phyloP scores from a whole-genome alignment of 2,113 vertebrate species.

The Hoplias malabaricus region DNA sequence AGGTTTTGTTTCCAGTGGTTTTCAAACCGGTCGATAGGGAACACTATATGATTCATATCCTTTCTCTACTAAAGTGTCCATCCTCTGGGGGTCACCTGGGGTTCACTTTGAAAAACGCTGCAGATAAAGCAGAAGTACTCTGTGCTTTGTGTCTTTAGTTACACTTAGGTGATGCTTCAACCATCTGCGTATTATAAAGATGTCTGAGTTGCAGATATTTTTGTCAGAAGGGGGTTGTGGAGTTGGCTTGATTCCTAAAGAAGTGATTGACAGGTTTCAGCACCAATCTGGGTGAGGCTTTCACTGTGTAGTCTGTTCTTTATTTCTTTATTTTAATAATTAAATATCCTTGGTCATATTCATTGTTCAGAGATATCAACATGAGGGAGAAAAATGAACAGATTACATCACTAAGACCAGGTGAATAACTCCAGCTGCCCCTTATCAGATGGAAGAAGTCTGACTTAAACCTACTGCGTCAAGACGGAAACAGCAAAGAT shows the following conservation, averaged over 20 bases:
- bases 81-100: too few relatives aligned
- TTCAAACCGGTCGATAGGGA: too few relatives aligned
- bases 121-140: not conserved
- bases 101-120: too few relatives aligned
- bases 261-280: not conserved
- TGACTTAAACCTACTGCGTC: too few relatives aligned
- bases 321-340: not conserved
- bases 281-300: not conserved
- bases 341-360: not conserved
- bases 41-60: too few relatives aligned
- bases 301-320: not conserved
- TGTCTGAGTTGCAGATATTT: not conserved
- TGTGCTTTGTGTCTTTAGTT: not conserved
- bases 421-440: not conserved
- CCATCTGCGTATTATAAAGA: not conserved
- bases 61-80: too few relatives aligned
- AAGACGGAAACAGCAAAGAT: not conserved
- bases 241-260: not conserved
- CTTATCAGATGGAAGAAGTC: not conserved
- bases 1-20: not conserved
- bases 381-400: not conserved
- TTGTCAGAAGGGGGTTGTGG: not conserved
- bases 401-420: not conserved
- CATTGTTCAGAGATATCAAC: not conserved
- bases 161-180: not conserved